phyloP scores from a whole-genome alignment of 2,113 vertebrate species.

The Bostrychus sinensis region DNA sequence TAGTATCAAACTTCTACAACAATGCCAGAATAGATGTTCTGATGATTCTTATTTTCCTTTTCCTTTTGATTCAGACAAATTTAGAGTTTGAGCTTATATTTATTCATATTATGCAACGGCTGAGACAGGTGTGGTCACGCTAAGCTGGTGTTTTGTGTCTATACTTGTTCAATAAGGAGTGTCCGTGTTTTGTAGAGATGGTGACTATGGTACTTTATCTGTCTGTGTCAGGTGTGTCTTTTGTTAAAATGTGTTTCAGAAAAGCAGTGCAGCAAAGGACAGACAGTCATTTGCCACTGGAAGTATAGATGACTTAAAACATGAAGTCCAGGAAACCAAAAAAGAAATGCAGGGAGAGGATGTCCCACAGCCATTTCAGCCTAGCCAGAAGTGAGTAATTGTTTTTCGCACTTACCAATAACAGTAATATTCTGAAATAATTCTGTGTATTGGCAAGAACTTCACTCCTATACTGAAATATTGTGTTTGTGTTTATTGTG shows the following conservation, averaged over 20 bases:
- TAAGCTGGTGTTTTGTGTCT: constrained; percentile 28
- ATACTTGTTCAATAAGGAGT: constrained; percentile 42
- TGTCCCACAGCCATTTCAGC: constrained; percentile 10
- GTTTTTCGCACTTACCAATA: background rate
- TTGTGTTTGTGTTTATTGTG: background rate
- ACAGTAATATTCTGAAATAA: background rate
- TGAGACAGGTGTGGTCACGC: constrained; percentile 25
- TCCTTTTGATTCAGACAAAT: background rate
- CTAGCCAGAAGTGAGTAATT: constrained; percentile 27
- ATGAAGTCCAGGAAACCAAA: constrained; percentile 28
- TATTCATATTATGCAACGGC: background rate
- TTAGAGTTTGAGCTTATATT: background rate
- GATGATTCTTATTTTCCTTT: background rate
- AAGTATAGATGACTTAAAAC: constrained; percentile 26
- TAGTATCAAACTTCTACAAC: no score
- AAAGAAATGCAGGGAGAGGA: constrained; percentile 8
- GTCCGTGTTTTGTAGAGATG: constrained; percentile 17
- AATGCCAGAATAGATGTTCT: no score
- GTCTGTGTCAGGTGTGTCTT: background rate
- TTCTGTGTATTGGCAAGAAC: background rate
- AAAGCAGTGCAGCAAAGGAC: constrained; percentile 11
- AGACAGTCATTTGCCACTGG: background rate
- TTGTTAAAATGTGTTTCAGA: constrained; percentile 22
- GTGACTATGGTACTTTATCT: background rate
- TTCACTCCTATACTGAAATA: background rate